Conservation (phyloP, 1,140 invertebrate species). For the Colletes latitarsis region DNA sequence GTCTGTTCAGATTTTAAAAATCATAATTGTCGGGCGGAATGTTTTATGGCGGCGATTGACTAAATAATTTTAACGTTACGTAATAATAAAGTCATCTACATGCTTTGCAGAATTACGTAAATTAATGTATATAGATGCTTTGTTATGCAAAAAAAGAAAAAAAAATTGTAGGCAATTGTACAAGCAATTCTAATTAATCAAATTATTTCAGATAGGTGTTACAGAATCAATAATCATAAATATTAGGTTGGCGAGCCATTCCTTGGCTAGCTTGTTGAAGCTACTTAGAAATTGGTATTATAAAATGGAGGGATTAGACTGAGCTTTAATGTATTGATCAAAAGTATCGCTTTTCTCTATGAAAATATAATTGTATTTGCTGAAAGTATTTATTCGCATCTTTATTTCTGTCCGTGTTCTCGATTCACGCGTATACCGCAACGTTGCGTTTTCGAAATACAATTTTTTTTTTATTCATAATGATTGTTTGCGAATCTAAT, state of each 20-base stretch:
- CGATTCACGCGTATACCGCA: not conserved
- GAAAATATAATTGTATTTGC: constrained; percentile 5
- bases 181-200: not conserved
- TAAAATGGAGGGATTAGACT: constrained; percentile 61
- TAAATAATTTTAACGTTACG: constrained; percentile 3
- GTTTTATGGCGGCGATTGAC: constrained; percentile 10
- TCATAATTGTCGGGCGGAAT: constrained; percentile 13
- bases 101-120: not conserved
- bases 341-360: not conserved
- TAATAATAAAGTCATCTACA: not conserved
- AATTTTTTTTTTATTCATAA: too few relatives aligned
- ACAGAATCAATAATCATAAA: constrained; percentile 21
- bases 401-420: not conserved
- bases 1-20: constrained; percentile 35
- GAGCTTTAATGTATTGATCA: not conserved
- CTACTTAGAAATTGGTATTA: constrained; percentile 23
- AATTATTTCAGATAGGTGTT: constrained; percentile 14
- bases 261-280: constrained; percentile 35
- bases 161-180: not conserved
- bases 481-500: constrained; percentile 18
- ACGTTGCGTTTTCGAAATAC: too few relatives aligned
- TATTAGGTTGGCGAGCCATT: constrained; percentile 46
- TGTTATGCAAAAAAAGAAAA: not conserved
- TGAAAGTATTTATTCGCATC: not conserved
- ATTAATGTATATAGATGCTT: not conserved